These are phyloP conservation scores for Pristionchus maxplancki DNA, from an alignment of 2,888 invertebrate genomes.

Conservation along the genomic window DNA sequence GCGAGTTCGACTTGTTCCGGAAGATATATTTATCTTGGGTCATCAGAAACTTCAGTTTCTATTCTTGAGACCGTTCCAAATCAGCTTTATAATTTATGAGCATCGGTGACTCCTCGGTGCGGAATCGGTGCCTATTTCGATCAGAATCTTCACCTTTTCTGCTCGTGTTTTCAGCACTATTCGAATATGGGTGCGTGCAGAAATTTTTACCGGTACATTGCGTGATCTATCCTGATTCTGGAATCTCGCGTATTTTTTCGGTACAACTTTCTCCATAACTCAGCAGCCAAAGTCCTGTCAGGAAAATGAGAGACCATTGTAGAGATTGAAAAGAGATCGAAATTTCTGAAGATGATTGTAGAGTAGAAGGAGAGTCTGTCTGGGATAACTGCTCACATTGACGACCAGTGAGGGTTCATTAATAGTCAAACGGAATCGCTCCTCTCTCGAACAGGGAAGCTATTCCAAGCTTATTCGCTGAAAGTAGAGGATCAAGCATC, in stretches of 20 bases:
- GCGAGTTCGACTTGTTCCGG: too few relatives aligned
- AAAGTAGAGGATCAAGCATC: too few relatives aligned
- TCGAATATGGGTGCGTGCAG: not conserved
- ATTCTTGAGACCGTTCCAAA: too few relatives aligned
- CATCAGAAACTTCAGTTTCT: too few relatives aligned
- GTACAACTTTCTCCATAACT: not conserved
- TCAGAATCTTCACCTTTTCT: too few relatives aligned
- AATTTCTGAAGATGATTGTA: not conserved
- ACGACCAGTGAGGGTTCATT: not conserved
- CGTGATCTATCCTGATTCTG: not conserved
- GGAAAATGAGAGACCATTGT: not conserved
- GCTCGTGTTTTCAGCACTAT: not conserved
- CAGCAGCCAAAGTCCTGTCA: too few relatives aligned
- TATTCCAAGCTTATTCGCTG: not conserved
- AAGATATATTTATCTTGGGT: too few relatives aligned
- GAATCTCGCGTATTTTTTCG: not conserved
- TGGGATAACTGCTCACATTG: not conserved
- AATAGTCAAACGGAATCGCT: not conserved
- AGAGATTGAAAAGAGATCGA: not conserved
- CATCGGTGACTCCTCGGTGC: too few relatives aligned
- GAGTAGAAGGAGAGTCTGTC: not conserved
- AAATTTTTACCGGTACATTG: not conserved
- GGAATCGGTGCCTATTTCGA: not conserved
- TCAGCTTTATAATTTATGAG: too few relatives aligned
- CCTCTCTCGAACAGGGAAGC: not conserved